Base-by-base conservation (phyloP, 2,797 vertebrate species). In the Odontamblyopus rebecca region DNA sequence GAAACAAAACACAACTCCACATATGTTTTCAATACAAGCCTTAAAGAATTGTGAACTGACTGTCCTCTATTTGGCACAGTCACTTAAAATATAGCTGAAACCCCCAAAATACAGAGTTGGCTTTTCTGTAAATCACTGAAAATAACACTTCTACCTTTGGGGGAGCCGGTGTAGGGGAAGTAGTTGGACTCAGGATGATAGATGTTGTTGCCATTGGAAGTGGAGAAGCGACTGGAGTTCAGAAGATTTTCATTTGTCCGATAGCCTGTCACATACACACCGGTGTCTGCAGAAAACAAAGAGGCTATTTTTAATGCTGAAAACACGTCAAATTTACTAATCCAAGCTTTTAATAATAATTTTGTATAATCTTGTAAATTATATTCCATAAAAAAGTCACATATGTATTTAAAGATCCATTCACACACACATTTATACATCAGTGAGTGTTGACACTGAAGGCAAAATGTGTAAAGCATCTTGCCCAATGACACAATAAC, bases 231-330 rank as follows among this genome's bases (percentile, higher is more conserved):
- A 79, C 95, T 94, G 18, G 95, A 93, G 71, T 96, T 95, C 8
- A 95, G 80, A 0, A 98, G 95, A 85, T 98, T 96, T 80, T 97
- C 96, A 0, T 96, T 98, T 78, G 96, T 96, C 92, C 95, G 97
- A 82, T 93, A 94, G 87, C 94, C 94, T 94, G 76, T 71, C 5
- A 73, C 57, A 61, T 86, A 86, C 30, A 76, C 53, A 29, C 81
- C 68, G n/a, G 73, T 4, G 19, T 85, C 89, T 91, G 80, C 48
- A 32, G 67, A 0, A 29, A 56, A 7, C 61, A 29, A 2, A 19
- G 27, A 38, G 38, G 23, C 11, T 4, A n/a, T 32, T 19, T 61
- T 29, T 16, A 51, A 51, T 6, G 7, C 29, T 19, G 44, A 29
- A 44, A 76, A 50, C 23, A 67, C 9, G 29, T 56, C 54, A 27